Evolutionary conservation across 2,888 invertebrate species (phyloP), one percentile per base, ranked within the genome.

Genomic region (Cremastinae sp.): DNA sequence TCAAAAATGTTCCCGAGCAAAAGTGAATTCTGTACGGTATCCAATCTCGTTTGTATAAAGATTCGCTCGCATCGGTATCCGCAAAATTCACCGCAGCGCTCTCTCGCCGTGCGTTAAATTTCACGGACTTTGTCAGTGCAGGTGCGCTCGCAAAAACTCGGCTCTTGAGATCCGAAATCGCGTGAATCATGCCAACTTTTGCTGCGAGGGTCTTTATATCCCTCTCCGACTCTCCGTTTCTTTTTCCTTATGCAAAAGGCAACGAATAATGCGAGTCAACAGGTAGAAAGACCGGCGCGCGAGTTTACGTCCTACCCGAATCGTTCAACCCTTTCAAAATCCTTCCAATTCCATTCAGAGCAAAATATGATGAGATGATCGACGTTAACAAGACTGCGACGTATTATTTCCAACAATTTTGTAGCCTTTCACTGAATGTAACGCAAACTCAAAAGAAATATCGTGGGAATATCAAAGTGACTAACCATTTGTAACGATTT

Each of bases 101-200:
- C 18, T n/a, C 8, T 35, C 35, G 70, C 74, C 78, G 77, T 69
- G 70, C 73, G 68, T 65, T 51, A 78, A 69, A 75, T 80, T 79
- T 79, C 53, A 69, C 73, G 71, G 74, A 70, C 68, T 80, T 75
- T 73, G 74, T 74, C 80, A 71, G 77, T 74, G 78, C 78, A 80
- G 80, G 78, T 79, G 80, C 61, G 64, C 75, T 20, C 66, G 71
- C 77, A 79, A 78, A 80, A 56, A 56, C 59, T 20, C 28, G 8
- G 16, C 39, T 18, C 28, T 28, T 56, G 37, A 55, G 66, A 79
- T 65, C 64, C 53, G 75, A 77, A 80, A 80, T 79, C 78, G 78
- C 77, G 78, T 77, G 78, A 78, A 79, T 79, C 78, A 75, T 73
- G 71, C 77, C 77, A 65, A 74, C 72, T 73, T 73, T 55, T 9